phyloP scores from a whole-genome alignment of 64 coral and sea anemone species.

The Acropora tenuis region DNA sequence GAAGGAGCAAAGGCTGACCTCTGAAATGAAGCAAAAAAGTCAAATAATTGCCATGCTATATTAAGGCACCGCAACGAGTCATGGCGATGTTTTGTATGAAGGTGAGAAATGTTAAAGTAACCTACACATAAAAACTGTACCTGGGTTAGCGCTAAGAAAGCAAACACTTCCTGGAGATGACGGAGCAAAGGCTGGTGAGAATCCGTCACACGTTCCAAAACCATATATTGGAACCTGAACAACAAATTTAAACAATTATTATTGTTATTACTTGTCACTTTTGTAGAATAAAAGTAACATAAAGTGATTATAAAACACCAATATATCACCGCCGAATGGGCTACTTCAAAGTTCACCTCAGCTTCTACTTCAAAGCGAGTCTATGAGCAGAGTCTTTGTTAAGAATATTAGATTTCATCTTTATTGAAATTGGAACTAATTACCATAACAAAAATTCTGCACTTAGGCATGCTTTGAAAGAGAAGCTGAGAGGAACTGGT shows the following conservation, averaged over 20 bases:
- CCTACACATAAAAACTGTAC: slow-evolving; percentile 3
- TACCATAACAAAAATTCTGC: too few species aligned
- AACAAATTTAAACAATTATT: not conserved
- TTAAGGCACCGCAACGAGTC: too few species aligned
- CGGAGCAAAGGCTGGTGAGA: slow-evolving; percentile 48
- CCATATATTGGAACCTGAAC: slow-evolving; percentile 60
- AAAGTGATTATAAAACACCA: not conserved
- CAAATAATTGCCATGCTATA: not conserved
- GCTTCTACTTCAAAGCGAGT: too few species aligned
- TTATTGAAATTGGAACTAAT: too few species aligned
- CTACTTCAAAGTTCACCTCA: too few species aligned
- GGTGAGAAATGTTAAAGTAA: not conserved
- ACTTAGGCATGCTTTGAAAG: too few species aligned
- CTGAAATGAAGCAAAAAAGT: slow-evolving; percentile 37
- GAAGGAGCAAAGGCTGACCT: slow-evolving; percentile 78
- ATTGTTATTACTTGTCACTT: not conserved
- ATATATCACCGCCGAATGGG: too few species aligned
- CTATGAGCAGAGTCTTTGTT: too few species aligned
- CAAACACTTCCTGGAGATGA: slow-evolving; percentile 76
- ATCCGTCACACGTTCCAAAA: slow-evolving; percentile 40
- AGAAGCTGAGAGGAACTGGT: too few species aligned
- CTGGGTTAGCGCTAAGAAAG: slow-evolving; percentile 78
- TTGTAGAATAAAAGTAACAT: too few species aligned
- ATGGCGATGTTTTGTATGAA: too few species aligned
- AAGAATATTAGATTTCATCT: too few species aligned